phyloP scores from a whole-genome alignment of 2,888 invertebrate species.

The Leptinotarsa haldemani region DNA sequence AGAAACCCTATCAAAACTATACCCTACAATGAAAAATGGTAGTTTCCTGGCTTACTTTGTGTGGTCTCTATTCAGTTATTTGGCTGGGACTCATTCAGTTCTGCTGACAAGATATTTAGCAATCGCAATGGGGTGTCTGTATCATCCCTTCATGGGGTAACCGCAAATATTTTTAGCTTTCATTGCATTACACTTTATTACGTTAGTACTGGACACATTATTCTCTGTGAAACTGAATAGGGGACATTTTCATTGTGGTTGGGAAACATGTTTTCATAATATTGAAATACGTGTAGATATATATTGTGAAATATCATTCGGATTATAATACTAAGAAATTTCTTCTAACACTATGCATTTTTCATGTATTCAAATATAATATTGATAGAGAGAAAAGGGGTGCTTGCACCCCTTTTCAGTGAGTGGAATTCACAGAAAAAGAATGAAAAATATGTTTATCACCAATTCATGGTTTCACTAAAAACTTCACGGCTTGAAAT shows the following conservation, averaged over 20 bases:
- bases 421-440: too few relatives aligned
- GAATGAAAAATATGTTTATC: too few relatives aligned
- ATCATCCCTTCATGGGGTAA: slow-evolving; percentile 52
- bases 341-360: too few relatives aligned
- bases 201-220: slow-evolving; percentile 25
- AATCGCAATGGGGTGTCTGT: slow-evolving; percentile 50
- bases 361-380: too few relatives aligned
- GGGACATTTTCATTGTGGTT: slow-evolving; percentile 14
- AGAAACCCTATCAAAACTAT: slow-evolving; percentile 23
- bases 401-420: too few relatives aligned
- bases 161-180: slow-evolving; percentile 44
- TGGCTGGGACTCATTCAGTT: slow-evolving; percentile 41
- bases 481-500: too few relatives aligned
- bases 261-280: neutral
- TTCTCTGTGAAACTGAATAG: slow-evolving; percentile 24
- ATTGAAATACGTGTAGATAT: neutral
- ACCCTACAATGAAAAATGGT: slow-evolving; percentile 10
- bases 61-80: slow-evolving; percentile 25
- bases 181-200: slow-evolving; percentile 28
- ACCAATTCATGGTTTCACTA: too few relatives aligned
- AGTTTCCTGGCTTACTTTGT: slow-evolving; percentile 14
- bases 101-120: slow-evolving; percentile 55
- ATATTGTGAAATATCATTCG: neutral
- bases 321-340: neutral
- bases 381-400: too few relatives aligned